Evolutionary conservation across 2,797 vertebrate species (phyloP).

Genomic region (Tarsius wallacei): DNA sequence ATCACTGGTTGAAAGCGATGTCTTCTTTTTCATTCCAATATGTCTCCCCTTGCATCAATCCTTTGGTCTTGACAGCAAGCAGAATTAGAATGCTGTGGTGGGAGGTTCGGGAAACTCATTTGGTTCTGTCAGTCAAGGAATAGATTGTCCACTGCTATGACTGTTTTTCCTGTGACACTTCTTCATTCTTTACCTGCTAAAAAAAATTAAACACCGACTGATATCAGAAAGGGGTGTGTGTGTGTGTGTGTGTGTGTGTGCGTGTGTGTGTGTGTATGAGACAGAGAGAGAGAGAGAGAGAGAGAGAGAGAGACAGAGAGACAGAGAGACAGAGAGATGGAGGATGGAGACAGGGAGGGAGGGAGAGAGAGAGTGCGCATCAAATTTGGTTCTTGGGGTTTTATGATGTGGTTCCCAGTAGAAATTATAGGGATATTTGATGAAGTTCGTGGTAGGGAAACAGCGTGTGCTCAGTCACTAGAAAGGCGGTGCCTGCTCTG

Average conservation of each 20-base stretch:
- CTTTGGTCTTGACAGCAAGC: neutral
- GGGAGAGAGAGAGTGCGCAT: neutral
- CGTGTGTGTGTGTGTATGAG: neutral
- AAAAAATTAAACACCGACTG: neutral
- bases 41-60: accelerated
- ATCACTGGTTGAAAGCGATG: neutral
- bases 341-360: too few species aligned
- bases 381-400: neutral
- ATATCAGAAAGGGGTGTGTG: neutral
- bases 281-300: neutral
- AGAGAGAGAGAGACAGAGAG: neutral
- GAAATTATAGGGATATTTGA: neutral
- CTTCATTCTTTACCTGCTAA: conserved; percentile 4
- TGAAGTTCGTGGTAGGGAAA: neutral
- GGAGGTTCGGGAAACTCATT: neutral
- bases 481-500: neutral
- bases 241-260: neutral
- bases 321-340: neutral
- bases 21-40: neutral
- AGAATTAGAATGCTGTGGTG: neutral
- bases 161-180: neutral
- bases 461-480: neutral
- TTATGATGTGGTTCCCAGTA: neutral
- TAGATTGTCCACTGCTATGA: accelerated
- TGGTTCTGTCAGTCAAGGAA: neutral